phyloP scores from a whole-genome alignment of 2,797 vertebrate genomes.

The Lagorchestes hirsutus region DNA sequence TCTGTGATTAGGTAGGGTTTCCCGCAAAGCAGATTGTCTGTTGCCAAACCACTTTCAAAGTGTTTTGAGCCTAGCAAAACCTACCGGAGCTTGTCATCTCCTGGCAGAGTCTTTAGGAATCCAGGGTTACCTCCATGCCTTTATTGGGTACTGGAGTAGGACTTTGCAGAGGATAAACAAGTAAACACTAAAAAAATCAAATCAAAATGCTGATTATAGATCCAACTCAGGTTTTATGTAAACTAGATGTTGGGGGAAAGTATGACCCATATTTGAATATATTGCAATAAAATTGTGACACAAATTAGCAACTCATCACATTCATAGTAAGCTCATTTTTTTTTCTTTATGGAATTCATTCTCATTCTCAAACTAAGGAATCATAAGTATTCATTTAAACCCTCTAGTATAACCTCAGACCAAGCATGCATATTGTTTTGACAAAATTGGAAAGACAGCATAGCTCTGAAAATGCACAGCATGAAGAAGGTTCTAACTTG shows the following conservation, averaged over 20 bases:
- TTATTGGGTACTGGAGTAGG: background rate
- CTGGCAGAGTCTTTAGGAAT: background rate
- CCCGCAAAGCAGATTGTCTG: background rate
- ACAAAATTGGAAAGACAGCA: slow-evolving; percentile 39
- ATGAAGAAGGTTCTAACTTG: slow-evolving; percentile 46
- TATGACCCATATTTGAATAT: background rate
- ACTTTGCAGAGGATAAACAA: background rate
- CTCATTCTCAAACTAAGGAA: slow-evolving; percentile 54
- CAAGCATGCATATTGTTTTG: slow-evolving; percentile 12
- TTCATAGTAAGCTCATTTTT: slow-evolving; percentile 40
- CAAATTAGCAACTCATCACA: slow-evolving; percentile 16
- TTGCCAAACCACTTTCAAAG: background rate
- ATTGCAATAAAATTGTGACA: slow-evolving; percentile 50
- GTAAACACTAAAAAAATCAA: background rate
- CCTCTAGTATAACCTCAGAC: slow-evolving; percentile 31
- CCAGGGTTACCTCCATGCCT: background rate
- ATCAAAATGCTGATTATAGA: background rate
- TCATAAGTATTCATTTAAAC: slow-evolving; percentile 56
- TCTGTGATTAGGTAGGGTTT: background rate
- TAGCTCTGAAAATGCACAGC: slow-evolving; percentile 17
- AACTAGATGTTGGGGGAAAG: background rate
- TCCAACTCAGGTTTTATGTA: background rate
- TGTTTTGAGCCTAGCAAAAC: background rate
- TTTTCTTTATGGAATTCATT: slow-evolving; percentile 56
- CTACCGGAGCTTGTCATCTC: background rate